Conservation (phyloP, 2,113 vertebrate species). For the Ailurus styani region DNA sequence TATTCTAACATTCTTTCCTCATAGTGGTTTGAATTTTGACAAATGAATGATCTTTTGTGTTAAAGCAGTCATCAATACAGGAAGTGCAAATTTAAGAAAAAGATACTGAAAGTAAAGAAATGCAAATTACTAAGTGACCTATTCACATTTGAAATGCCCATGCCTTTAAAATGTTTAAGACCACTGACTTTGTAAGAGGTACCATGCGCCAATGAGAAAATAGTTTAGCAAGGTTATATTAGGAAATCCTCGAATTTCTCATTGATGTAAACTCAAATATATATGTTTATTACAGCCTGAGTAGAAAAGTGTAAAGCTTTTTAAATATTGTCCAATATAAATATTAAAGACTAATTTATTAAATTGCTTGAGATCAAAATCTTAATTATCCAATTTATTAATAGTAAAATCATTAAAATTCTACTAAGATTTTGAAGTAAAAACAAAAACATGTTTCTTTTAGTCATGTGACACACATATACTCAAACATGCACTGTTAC, state of each 20-base stretch:
- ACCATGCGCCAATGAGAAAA: background rate
- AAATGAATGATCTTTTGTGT: constrained; percentile 54
- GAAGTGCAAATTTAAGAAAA: constrained; percentile 46
- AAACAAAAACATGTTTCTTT: background rate
- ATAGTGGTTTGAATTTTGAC: constrained; percentile 38
- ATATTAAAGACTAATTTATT: background rate
- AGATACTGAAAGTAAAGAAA: background rate
- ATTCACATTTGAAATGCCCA: background rate
- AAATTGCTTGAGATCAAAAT: background rate
- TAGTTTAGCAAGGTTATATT: background rate
- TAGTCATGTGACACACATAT: background rate
- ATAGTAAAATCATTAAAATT: background rate
- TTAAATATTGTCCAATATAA: background rate
- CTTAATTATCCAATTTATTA: background rate
- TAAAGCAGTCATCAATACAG: constrained; percentile 37
- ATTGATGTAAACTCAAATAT: background rate
- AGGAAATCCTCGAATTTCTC: background rate
- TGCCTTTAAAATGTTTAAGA: constrained; percentile 2
- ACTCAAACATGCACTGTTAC: background rate
- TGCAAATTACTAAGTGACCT: background rate
- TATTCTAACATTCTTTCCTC: background rate
- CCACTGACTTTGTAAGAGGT: background rate
- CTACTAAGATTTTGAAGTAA: background rate
- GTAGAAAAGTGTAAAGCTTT: background rate
- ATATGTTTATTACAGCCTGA: background rate